These are phyloP conservation scores for Syrphus vitripennis DNA, from an alignment of 2,888 invertebrate genomes.

Conservation along the genomic window DNA sequence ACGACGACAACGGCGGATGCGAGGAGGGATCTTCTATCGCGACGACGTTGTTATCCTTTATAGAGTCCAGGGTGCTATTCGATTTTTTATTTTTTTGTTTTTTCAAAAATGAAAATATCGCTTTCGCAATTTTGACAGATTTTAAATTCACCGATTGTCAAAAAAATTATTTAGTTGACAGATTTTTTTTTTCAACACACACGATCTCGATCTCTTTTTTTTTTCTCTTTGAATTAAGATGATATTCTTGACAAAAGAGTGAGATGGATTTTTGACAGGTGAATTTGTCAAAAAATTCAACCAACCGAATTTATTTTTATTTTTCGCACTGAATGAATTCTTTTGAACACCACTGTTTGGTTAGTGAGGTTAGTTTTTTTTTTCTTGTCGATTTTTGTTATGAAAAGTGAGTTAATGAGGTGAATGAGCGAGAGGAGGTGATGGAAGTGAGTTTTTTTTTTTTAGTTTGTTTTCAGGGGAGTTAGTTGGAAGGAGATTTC, in stretches of 20 bases:
- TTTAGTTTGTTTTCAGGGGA: slow-evolving; percentile 30
- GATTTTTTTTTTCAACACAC: slow-evolving; percentile 62
- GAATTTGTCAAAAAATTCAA: not conserved
- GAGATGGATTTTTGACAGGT: slow-evolving; percentile 2
- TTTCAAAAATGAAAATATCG: slow-evolving; percentile 80
- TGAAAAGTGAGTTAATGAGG: slow-evolving; percentile 49
- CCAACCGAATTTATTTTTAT: not conserved
- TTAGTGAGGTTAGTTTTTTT: slow-evolving; percentile 12
- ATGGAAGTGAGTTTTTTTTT: slow-evolving; percentile 12
- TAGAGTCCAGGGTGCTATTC: slow-evolving; percentile 73
- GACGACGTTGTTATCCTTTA: slow-evolving; percentile 69
- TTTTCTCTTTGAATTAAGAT: not conserved
- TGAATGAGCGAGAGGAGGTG: slow-evolving; percentile 48
- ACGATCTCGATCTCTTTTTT: not conserved
- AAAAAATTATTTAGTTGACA: not conserved
- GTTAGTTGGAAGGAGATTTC: slow-evolving; percentile 43
- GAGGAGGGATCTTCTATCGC: slow-evolving; percentile 69
- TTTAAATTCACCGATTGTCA: slow-evolving; percentile 74
- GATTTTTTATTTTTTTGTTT: slow-evolving; percentile 77
- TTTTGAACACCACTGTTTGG: slow-evolving; percentile 48
- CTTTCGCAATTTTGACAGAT: slow-evolving; percentile 80
- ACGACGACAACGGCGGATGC: slow-evolving; percentile 48
- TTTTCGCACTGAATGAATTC: not conserved
- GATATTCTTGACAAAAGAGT: slow-evolving; percentile 1
- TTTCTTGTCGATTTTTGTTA: slow-evolving; percentile 19